phyloP scores from a whole-genome alignment of 1,140 invertebrate genomes.

The Rhizoglyphus robini region DNA sequence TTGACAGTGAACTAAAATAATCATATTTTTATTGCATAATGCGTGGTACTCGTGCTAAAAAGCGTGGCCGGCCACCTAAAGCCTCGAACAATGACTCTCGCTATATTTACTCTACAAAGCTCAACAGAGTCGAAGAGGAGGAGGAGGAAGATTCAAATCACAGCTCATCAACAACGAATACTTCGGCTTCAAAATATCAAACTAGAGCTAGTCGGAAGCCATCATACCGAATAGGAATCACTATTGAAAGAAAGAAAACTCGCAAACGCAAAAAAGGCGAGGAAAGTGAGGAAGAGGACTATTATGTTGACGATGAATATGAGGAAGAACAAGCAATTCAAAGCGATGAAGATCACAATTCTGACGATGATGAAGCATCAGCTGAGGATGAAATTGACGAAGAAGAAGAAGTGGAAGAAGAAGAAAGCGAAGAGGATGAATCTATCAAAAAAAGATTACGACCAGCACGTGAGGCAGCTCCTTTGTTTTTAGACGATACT shows the following conservation, averaged over 20 bases:
- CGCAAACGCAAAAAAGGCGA: not conserved
- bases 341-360: constrained; percentile 2
- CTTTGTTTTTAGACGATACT: constrained; percentile 35
- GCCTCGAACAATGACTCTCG: not conserved
- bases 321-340: constrained; percentile 2
- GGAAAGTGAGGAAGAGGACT: not conserved
- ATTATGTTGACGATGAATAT: constrained; percentile 12
- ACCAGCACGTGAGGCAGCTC: constrained; percentile 52
- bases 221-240: not conserved
- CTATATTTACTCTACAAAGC: not conserved
- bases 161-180: not conserved
- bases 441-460: constrained; percentile 28
- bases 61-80: not conserved
- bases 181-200: not conserved
- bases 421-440: constrained; percentile 27
- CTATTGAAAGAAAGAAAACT: not conserved
- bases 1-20: no score
- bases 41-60: not conserved
- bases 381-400: constrained; percentile 18
- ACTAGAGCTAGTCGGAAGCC: not conserved
- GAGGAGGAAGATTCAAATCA: not conserved
- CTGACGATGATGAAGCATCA: constrained; percentile 2
- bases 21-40: not conserved
- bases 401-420: constrained; percentile 28
- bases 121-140: not conserved